These are phyloP conservation scores for Sphaeramia orbicularis DNA, from an alignment of 2,797 vertebrate species.

Conservation along the genomic window DNA sequence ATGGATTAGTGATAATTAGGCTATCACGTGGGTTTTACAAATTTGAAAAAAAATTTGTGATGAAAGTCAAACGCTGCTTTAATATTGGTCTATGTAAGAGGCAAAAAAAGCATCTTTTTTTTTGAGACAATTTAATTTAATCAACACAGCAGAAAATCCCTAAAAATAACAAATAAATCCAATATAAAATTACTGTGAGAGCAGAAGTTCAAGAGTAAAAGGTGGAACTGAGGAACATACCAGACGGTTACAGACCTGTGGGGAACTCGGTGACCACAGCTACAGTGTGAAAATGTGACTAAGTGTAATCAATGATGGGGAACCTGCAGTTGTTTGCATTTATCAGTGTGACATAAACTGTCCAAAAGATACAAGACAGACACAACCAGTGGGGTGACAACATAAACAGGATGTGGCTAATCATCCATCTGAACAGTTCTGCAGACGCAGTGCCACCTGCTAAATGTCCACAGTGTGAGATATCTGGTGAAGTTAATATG, in stretches of 20 bases:
- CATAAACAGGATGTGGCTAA: slow-evolving; percentile 39
- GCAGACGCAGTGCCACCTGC: slow-evolving; percentile 5
- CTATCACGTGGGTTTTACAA: no score
- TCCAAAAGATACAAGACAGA: not conserved
- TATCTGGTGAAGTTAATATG: not conserved
- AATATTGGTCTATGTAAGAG: no score
- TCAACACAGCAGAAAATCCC: not conserved
- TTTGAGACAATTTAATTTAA: not conserved
- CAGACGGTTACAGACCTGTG: slow-evolving; percentile 17
- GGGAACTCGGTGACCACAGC: no score
- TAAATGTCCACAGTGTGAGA: not conserved
- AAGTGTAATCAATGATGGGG: not conserved
- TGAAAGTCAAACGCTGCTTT: no score
- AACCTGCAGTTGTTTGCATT: slow-evolving; percentile 3
- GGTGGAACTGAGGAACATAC: no score
- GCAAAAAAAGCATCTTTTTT: no score
- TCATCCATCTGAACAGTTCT: not conserved
- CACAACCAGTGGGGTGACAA: not conserved
- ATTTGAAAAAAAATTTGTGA: no score
- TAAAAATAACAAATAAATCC: no score
- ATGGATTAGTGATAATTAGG: no score
- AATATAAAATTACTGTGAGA: no score
- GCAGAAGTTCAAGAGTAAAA: no score
- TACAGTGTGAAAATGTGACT: not conserved
- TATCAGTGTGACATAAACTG: slow-evolving; percentile 1